These are phyloP conservation scores for Enteromius thamalakanensis DNA, from an alignment of 2,797 vertebrate genomes.

Conservation along the genomic window DNA sequence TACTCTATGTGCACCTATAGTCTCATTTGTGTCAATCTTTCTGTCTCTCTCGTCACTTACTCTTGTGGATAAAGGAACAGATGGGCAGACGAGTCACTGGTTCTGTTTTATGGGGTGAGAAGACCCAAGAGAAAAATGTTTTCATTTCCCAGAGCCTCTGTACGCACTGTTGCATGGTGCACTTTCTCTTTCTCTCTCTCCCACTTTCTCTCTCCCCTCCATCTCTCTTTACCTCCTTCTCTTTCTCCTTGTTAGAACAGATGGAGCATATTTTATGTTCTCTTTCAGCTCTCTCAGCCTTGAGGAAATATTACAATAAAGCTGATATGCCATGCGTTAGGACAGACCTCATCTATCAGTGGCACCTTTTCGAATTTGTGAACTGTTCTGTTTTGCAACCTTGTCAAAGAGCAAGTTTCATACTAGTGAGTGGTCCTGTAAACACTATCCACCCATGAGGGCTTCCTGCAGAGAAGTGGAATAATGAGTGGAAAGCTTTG, in stretches of 20 bases:
- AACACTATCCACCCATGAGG: constrained; percentile 44
- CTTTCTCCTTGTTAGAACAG: constrained; percentile 52
- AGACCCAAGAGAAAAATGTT: constrained; percentile 58
- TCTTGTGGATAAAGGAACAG: constrained; percentile 45
- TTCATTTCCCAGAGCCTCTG: constrained; percentile 50
- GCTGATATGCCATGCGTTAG: constrained; percentile 47
- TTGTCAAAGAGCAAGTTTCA: constrained; percentile 46
- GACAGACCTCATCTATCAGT: constrained; percentile 59
- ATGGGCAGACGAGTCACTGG: constrained; percentile 53
- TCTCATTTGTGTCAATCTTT: constrained; percentile 29
- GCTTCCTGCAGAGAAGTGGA: background rate
- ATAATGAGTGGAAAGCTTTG: background rate
- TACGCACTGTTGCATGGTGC: constrained; percentile 43
- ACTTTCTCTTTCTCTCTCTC: constrained; percentile 8
- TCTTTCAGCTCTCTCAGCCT: constrained; percentile 55
- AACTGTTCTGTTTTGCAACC: constrained; percentile 55
- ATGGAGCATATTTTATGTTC: constrained; percentile 61
- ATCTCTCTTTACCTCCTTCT: constrained; percentile 26
- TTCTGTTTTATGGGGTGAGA: constrained; percentile 57
- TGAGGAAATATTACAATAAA: constrained; percentile 57
- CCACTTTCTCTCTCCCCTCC: background rate
- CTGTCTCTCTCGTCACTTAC: constrained; percentile 27
- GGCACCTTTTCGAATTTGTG: constrained; percentile 58
- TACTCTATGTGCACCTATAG: background rate
- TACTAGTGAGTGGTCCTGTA: constrained; percentile 43